These are phyloP conservation scores for Marisa cornuarietis DNA, from an alignment of 1,140 invertebrate species.

Conservation along the genomic window DNA sequence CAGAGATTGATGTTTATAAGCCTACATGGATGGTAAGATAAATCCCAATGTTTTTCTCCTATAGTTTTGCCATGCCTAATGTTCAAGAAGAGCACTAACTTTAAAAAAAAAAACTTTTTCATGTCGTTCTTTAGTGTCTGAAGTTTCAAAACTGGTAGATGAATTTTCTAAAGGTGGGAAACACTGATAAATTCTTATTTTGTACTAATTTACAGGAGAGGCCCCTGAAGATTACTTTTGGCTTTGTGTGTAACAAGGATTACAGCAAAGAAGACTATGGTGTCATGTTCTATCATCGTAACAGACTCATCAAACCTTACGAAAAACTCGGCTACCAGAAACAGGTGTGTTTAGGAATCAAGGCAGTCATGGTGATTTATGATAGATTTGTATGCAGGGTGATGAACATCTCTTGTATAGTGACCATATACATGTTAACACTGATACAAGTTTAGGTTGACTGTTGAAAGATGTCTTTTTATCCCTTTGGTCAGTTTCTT, in stretches of 20 bases:
- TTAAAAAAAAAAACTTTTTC: background rate
- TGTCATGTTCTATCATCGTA: conserved; percentile 61
- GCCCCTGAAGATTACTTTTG: conserved; percentile 59
- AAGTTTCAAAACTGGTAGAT: background rate
- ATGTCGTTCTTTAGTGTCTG: background rate
- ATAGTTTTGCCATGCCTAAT: background rate
- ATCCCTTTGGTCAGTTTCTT: too few species aligned
- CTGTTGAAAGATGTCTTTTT: too few species aligned
- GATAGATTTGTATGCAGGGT: too few species aligned
- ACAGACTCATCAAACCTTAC: conserved; percentile 60
- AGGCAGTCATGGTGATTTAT: too few species aligned
- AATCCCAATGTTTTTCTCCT: background rate
- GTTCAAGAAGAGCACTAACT: background rate
- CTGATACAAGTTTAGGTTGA: too few species aligned
- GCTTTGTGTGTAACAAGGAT: conserved; percentile 47
- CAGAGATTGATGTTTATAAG: conserved; percentile 59
- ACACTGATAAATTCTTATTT: background rate
- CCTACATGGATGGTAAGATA: conserved; percentile 57
- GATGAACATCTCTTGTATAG: too few species aligned
- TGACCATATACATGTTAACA: too few species aligned
- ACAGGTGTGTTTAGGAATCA: conserved; percentile 38
- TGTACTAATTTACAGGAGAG: conserved; percentile 34
- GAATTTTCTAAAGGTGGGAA: background rate
- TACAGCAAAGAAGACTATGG: conserved; percentile 55
- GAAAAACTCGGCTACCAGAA: conserved; percentile 62